These are phyloP conservation scores for Anastrepha ludens DNA, from an alignment of 1,140 invertebrate genomes.

Conservation along the genomic window DNA sequence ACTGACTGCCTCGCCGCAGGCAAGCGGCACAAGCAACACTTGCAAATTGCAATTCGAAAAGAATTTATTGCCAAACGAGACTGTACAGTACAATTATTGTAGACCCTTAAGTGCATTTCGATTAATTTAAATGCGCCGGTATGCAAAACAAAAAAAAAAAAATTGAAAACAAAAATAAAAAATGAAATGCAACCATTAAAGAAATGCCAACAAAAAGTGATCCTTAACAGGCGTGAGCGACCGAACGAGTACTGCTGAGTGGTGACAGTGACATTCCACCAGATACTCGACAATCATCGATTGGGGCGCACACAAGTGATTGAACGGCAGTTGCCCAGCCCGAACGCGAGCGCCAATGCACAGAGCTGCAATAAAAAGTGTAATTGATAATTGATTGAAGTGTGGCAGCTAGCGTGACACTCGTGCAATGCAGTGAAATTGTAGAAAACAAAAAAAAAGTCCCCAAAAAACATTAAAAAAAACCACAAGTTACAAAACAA, in stretches of 20 bases:
- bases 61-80: slow-evolving; percentile 1
- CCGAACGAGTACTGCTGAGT: background rate
- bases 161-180: background rate
- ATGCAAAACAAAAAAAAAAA: background rate
- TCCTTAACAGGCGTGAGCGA: background rate
- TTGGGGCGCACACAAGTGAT: slow-evolving; percentile 6
- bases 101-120: slow-evolving; percentile 46
- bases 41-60: background rate
- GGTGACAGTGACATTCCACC: background rate
- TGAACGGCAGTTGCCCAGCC: slow-evolving; percentile 20
- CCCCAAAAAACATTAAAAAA: background rate
- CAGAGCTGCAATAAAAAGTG: slow-evolving; percentile 25
- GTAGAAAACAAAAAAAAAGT: background rate
- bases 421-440: background rate
- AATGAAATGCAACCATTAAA: too few relatives aligned
- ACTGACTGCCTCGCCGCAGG: background rate
- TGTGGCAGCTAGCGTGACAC: background rate
- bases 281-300: background rate
- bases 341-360: background rate
- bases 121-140: background rate
- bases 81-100: background rate
- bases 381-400: slow-evolving; percentile 41
- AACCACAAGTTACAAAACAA: background rate
- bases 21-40: background rate
- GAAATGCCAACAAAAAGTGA: background rate